Evolutionary conservation across 2,888 invertebrate genomes (phyloP).

Genomic region (Eilema caniola): DNA sequence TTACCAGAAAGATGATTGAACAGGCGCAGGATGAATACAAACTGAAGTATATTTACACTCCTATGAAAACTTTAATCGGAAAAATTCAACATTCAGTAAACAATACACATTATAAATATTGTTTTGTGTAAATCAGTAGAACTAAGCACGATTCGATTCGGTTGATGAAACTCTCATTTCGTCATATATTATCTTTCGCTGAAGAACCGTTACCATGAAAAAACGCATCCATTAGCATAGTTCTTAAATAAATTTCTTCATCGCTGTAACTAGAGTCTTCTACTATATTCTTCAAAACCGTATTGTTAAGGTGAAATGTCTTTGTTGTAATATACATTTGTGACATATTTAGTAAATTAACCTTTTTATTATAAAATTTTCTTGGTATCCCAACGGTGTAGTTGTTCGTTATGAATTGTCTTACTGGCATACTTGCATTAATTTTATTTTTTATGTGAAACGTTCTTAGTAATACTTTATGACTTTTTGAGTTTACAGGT

Average conservation of each 20-base stretch:
- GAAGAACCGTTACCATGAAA: constrained; percentile 5
- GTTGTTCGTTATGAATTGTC: not conserved
- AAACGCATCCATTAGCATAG: constrained; percentile 10
- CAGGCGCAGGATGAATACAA: too few species aligned
- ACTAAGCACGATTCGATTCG: too few species aligned
- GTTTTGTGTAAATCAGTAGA: too few species aligned
- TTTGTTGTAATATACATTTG: not conserved
- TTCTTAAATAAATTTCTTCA: constrained; percentile 7
- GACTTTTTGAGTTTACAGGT: not conserved
- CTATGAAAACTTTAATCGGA: too few species aligned
- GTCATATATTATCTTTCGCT: too few species aligned
- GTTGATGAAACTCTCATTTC: too few species aligned
- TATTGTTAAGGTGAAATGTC: not conserved
- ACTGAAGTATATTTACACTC: too few species aligned
- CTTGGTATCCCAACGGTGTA: not conserved
- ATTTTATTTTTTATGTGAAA: not conserved
- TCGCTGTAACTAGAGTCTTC: constrained; percentile 11
- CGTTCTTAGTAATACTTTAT: not conserved
- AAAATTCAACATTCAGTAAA: too few species aligned
- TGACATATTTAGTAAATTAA: not conserved
- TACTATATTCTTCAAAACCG: not conserved
- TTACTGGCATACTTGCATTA: not conserved
- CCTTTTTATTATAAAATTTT: not conserved
- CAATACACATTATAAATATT: too few species aligned
- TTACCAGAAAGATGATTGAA: too few species aligned